These are phyloP conservation scores for Myopa tessellatipennis DNA, from an alignment of 2,888 invertebrate species.

Conservation along the genomic window DNA sequence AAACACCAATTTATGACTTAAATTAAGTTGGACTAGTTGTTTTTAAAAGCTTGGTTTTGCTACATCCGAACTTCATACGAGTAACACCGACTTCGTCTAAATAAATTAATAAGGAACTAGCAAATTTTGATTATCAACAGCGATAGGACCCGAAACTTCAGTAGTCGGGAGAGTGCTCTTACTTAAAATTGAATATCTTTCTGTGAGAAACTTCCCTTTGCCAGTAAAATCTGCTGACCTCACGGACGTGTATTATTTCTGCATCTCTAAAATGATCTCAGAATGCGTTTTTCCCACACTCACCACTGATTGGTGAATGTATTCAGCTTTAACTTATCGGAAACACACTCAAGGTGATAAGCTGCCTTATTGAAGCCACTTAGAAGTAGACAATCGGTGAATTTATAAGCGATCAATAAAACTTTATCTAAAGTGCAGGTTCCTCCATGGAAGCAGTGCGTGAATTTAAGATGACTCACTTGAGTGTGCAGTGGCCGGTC, in stretches of 20 bases:
- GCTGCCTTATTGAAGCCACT: slow-evolving; percentile 33
- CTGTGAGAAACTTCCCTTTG: neutral
- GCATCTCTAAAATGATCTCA: neutral
- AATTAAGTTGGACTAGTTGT: too few species aligned
- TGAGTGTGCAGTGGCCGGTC: slow-evolving; percentile 28
- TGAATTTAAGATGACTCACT: slow-evolving; percentile 45
- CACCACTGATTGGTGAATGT: slow-evolving; percentile 48
- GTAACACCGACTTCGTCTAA: too few species aligned
- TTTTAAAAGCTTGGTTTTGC: too few species aligned
- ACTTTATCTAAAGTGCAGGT: slow-evolving; percentile 36
- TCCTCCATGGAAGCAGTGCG: slow-evolving; percentile 55
- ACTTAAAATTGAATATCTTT: neutral
- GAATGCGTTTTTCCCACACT: slow-evolving; percentile 19
- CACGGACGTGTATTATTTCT: neutral
- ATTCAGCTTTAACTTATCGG: slow-evolving; percentile 44
- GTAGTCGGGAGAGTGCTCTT: neutral
- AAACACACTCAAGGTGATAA: slow-evolving; percentile 50
- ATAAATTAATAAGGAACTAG: too few species aligned
- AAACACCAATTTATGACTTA: neutral
- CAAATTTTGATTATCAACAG: too few species aligned
- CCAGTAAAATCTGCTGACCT: neutral
- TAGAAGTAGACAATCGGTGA: slow-evolving; percentile 50
- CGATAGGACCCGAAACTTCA: too few species aligned
- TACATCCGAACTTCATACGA: too few species aligned
- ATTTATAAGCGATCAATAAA: slow-evolving; percentile 63